phyloP scores from a whole-genome alignment of 2,888 invertebrate species.

The Nephrocerus scutellatus region DNA sequence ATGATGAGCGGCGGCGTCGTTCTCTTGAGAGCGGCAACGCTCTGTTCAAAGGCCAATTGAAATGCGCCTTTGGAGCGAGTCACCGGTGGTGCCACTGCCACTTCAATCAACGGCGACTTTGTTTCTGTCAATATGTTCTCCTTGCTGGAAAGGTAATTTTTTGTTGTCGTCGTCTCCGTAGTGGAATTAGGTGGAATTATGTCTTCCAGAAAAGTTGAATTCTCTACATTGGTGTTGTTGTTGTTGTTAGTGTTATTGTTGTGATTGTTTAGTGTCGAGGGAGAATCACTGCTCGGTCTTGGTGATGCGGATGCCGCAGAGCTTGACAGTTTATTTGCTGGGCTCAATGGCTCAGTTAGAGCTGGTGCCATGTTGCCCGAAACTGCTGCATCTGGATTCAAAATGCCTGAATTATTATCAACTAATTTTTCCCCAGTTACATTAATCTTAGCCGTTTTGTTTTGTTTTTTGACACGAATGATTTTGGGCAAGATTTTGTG shows the following conservation, averaged over 20 bases:
- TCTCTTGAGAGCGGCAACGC: slow-evolving; percentile 21
- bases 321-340: slow-evolving; percentile 44
- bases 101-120: not conserved
- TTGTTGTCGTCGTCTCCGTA: too few relatives aligned
- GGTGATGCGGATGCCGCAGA: slow-evolving; percentile 46
- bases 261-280: slow-evolving; percentile 14
- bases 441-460: too few relatives aligned
- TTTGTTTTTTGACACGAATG: too few relatives aligned
- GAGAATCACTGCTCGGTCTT: slow-evolving; percentile 22
- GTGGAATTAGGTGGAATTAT: too few relatives aligned
- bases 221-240: too few relatives aligned
- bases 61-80: slow-evolving; percentile 22
- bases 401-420: too few relatives aligned
- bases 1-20: slow-evolving; percentile 14
- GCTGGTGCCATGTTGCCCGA: slow-evolving; percentile 76
- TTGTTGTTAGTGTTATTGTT: slow-evolving; percentile 15
- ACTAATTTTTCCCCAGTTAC: too few relatives aligned
- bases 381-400: slow-evolving; percentile 29
- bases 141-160: too few relatives aligned
- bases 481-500: too few relatives aligned
- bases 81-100: slow-evolving; percentile 6
- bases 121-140: slow-evolving; percentile 14
- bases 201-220: too few relatives aligned
- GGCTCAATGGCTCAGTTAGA: slow-evolving; percentile 66
- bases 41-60: slow-evolving; percentile 26